A percentile compares a stretch with the other conserved stretches of the same genome.
Evolutionary conservation across 2,113 vertebrate genomes (phyloP).

Genomic region (Syrmaticus mikado): DNA sequence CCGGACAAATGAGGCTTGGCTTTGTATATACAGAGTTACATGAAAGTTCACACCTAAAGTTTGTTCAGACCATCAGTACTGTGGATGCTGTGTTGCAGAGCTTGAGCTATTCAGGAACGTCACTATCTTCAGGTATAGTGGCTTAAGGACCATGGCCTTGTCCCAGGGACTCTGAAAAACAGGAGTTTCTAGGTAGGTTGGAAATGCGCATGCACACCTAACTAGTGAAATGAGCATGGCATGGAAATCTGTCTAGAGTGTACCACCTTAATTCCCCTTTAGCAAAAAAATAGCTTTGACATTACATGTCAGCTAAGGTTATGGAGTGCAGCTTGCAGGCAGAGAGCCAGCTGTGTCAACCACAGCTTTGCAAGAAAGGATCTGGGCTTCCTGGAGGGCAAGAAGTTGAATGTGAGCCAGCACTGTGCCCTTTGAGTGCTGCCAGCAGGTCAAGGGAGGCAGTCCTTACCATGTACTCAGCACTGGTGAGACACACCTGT

Average conservation of each 20-base stretch:
- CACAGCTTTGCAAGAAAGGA: neutral
- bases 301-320: neutral
- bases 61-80: neutral
- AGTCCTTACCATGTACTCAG: neutral
- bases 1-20: neutral
- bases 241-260: neutral
- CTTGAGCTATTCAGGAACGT: neutral
- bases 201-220: neutral
- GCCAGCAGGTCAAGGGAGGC: neutral
- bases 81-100: neutral
- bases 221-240: neutral
- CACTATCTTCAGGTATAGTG: too few species aligned
- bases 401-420: neutral
- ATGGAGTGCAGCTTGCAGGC: neutral
- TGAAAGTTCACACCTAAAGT: rapidly evolving
- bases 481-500: neutral
- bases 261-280: neutral
- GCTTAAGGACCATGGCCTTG: neutral
- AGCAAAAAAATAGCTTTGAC: neutral
- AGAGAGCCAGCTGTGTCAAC: neutral
- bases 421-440: neutral
- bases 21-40: neutral
- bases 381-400: neutral
- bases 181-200: neutral
- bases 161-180: neutral